A percentile compares a stretch with the other conserved stretches of the same genome.
phyloP scores from a whole-genome alignment of 2,797 vertebrate species.

The Todus mexicanus region DNA sequence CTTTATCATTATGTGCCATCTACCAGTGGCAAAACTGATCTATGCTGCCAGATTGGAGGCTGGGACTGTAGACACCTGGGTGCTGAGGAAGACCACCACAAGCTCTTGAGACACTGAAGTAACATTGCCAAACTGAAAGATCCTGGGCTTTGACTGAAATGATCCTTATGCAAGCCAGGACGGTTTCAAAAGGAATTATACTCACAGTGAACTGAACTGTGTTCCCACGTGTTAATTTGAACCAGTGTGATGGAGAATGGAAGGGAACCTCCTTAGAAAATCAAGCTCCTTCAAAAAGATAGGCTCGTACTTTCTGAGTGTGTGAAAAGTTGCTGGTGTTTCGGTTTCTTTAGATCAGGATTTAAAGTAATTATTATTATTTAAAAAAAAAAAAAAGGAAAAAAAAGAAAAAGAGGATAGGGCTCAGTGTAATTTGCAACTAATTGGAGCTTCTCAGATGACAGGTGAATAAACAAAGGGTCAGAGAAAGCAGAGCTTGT shows the following conservation, averaged over 20 bases:
- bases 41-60: not conserved
- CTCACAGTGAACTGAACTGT: not conserved
- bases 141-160: not conserved
- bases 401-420: too few species aligned
- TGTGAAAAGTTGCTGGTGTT: not conserved
- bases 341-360: not conserved
- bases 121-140: not conserved
- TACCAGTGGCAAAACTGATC: not conserved
- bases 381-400: too few species aligned
- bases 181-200: not conserved
- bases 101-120: not conserved
- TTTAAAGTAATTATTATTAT: not conserved
- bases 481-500: not conserved
- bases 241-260: not conserved
- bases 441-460: not conserved
- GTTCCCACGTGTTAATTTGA: not conserved
- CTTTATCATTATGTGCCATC: fast-evolving
- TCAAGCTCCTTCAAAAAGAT: not conserved
- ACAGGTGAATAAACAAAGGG: not conserved
- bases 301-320: not conserved
- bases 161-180: not conserved
- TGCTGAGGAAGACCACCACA: not conserved
- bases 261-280: not conserved
- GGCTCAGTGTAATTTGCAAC: not conserved
- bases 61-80: not conserved